These are phyloP conservation scores for Pelobates cultripes DNA, from an alignment of 2,797 vertebrate species.

Conservation along the genomic window DNA sequence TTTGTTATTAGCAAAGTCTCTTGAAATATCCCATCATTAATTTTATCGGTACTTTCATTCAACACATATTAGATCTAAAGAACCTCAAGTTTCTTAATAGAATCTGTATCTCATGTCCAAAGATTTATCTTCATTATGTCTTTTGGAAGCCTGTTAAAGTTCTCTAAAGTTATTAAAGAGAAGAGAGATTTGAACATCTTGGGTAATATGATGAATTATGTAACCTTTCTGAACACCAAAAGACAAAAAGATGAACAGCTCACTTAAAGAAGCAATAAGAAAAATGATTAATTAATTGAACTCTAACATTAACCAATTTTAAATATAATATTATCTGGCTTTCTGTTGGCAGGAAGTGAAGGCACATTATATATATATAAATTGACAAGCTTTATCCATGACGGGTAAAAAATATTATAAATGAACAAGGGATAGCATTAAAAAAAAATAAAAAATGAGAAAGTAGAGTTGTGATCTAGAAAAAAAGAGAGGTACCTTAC, in stretches of 20 bases:
- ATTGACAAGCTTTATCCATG: background rate
- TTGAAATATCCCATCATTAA: constrained; percentile 18
- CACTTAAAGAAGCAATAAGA: constrained; percentile 9
- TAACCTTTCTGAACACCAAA: constrained; percentile 11
- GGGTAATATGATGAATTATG: constrained; percentile 26
- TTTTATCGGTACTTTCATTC: constrained; percentile 18
- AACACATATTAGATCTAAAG: constrained; percentile 35
- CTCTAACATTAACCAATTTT: background rate
- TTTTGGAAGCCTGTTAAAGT: background rate
- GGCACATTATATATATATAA: background rate
- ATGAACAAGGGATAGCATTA: background rate
- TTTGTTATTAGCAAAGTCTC: background rate
- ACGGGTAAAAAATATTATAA: background rate
- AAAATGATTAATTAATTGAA: background rate
- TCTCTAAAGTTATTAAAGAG: constrained; percentile 33
- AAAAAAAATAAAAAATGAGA: background rate
- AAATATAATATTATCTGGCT: background rate
- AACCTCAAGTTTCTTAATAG: constrained; percentile 32
- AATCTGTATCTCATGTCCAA: constrained; percentile 2
- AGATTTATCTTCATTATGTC: constrained; percentile 44
- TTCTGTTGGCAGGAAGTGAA: background rate
- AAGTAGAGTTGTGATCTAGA: no score
- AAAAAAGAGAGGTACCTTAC: no score
- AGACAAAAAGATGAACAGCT: constrained; percentile 17
- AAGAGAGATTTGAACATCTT: constrained; percentile 29